Evolutionary conservation across 2,888 invertebrate genomes (phyloP).

Genomic region (Lasioglossum figueresi): DNA sequence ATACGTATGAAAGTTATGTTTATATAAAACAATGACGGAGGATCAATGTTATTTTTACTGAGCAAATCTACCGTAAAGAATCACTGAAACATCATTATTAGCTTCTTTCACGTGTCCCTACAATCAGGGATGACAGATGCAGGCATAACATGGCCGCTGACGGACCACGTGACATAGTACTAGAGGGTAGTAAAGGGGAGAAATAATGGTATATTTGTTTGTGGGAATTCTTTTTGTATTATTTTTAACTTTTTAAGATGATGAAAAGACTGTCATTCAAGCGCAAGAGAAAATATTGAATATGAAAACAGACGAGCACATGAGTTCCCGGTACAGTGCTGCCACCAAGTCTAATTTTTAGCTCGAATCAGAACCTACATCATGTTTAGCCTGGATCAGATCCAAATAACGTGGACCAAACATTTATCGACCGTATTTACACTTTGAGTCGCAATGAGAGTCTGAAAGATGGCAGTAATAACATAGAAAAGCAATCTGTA

Average conservation of each 20-base stretch:
- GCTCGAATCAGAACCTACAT: too few species aligned
- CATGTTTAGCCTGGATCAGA: too few species aligned
- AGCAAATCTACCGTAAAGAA: slow-evolving; percentile 1
- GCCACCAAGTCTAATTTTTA: too few species aligned
- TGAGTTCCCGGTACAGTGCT: too few species aligned
- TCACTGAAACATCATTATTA: not conserved
- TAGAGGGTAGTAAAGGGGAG: not conserved
- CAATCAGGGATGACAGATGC: not conserved
- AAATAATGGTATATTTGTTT: not conserved
- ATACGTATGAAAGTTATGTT: not conserved
- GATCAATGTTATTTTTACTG: not conserved
- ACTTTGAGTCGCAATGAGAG: not conserved
- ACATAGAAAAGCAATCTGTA: slow-evolving; percentile 34
- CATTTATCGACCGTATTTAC: not conserved
- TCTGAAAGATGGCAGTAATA: slow-evolving; percentile 51
- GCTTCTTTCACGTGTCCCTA: slow-evolving; percentile 19
- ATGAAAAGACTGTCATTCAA: too few species aligned
- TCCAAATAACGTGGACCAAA: not conserved
- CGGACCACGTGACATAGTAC: not conserved
- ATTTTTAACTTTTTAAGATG: too few species aligned
- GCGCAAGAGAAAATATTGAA: too few species aligned
- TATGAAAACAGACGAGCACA: too few species aligned
- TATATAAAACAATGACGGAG: not conserved
- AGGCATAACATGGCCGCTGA: not conserved
- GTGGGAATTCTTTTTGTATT: not conserved